phyloP scores from a whole-genome alignment of 53 echinoderm and acorn worm species.

The Holothuria scabra region DNA sequence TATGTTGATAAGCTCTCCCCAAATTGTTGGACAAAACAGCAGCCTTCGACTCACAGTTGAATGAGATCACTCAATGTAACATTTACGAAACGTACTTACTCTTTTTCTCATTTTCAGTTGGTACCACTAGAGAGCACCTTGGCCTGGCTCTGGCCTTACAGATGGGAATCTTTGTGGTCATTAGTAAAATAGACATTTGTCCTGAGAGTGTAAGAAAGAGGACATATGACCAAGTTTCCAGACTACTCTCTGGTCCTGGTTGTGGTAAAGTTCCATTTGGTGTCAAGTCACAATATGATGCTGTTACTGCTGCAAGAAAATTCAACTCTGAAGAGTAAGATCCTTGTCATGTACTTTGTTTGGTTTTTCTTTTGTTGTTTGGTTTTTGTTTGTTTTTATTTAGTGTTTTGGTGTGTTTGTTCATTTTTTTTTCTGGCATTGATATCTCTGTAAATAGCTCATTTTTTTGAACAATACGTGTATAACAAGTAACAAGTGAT shows the following conservation, averaged over 20 bases:
- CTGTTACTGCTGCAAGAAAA: constrained; percentile 84
- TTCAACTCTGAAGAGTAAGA: constrained; percentile 62
- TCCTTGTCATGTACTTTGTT: background rate
- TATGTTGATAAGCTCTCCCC: too few species aligned
- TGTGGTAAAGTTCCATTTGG: constrained; percentile 82
- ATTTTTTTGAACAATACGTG: too few species aligned
- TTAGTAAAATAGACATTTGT: constrained; percentile 93
- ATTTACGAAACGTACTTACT: too few species aligned
- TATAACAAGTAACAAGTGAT: too few species aligned
- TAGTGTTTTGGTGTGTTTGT: too few species aligned
- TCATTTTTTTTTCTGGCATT: too few species aligned
- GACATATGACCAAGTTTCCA: constrained; percentile 65
- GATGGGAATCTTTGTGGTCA: constrained; percentile 88
- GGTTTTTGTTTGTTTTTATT: too few species aligned
- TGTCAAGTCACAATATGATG: constrained; percentile 74
- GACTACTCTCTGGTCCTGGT: constrained; percentile 74
- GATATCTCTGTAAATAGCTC: too few species aligned
- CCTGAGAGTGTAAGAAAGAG: constrained; percentile 59
- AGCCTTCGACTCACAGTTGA: too few species aligned
- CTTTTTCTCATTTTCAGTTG: constrained; percentile 21
- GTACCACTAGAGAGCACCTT: constrained; percentile 90
- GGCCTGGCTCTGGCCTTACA: constrained; percentile 94
- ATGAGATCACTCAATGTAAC: too few species aligned
- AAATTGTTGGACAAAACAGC: too few species aligned
- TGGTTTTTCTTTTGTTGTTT: too few species aligned